These are phyloP conservation scores for Cromileptes altivelis DNA, from an alignment of 2,113 vertebrate genomes.

Conservation along the genomic window DNA sequence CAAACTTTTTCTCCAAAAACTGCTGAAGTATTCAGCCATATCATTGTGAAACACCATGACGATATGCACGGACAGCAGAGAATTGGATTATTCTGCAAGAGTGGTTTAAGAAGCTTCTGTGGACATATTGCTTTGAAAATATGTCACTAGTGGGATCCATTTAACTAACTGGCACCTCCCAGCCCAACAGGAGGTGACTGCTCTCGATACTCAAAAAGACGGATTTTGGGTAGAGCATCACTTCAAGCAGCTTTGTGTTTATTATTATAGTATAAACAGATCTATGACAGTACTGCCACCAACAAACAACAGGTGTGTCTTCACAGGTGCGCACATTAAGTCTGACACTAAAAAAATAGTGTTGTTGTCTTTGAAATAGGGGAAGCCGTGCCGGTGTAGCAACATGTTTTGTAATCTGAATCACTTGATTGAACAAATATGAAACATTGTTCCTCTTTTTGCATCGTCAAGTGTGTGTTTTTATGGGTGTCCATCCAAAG, in stretches of 20 bases:
- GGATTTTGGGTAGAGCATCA: background rate
- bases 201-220: background rate
- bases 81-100: background rate
- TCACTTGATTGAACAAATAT: conserved; percentile 4
- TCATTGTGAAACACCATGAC: background rate
- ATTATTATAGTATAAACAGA: background rate
- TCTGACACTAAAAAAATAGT: background rate
- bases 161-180: background rate
- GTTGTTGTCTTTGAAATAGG: background rate
- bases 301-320: background rate
- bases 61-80: background rate
- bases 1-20: background rate
- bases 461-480: background rate
- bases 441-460: conserved; percentile 10
- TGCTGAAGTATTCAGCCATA: background rate
- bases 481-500: background rate
- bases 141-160: background rate
- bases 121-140: background rate
- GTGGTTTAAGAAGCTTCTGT: background rate
- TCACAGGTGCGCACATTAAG: background rate
- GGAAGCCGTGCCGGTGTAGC: background rate
- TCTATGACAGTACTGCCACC: background rate
- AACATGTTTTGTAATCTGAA: conserved; percentile 2
- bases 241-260: background rate
- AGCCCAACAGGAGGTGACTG: background rate